Evolutionary conservation across 2,888 invertebrate species (phyloP).

Genomic region (Clostera curtula): DNA sequence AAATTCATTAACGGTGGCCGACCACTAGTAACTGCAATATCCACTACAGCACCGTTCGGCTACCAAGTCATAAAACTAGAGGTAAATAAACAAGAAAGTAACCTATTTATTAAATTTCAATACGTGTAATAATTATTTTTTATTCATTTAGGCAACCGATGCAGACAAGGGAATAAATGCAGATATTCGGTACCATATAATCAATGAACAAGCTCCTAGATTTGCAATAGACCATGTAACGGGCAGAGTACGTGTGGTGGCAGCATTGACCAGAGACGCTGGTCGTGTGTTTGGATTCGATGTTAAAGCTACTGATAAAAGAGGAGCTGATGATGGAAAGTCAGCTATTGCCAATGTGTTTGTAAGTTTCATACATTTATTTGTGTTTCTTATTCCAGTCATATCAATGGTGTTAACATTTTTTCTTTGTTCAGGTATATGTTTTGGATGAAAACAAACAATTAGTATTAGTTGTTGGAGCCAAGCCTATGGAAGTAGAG

Average conservation of each 20-base stretch:
- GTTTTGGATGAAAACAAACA: constrained; percentile 88
- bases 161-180: constrained; percentile 84
- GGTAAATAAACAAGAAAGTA: constrained; percentile 49
- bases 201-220: constrained; percentile 83
- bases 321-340: constrained; percentile 86
- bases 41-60: constrained; percentile 86
- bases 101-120: not conserved
- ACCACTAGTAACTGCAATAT: constrained; percentile 88
- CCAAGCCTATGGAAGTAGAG: constrained; percentile 85
- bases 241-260: constrained; percentile 84
- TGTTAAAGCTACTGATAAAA: constrained; percentile 89
- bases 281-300: constrained; percentile 90
- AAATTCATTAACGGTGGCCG: constrained; percentile 83
- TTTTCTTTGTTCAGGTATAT: constrained; percentile 76
- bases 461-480: constrained; percentile 84
- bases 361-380: constrained; percentile 71
- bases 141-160: constrained; percentile 78
- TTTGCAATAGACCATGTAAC: constrained; percentile 86
- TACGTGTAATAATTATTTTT: not conserved
- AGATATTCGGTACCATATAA: constrained; percentile 86
- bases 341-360: constrained; percentile 91
- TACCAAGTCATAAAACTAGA: constrained; percentile 85
- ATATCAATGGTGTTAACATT: no score
- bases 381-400: not conserved
- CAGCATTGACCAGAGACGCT: constrained; percentile 79